These are phyloP conservation scores for Leptura quadrifasciata DNA, from an alignment of 2,888 invertebrate genomes.

Conservation along the genomic window DNA sequence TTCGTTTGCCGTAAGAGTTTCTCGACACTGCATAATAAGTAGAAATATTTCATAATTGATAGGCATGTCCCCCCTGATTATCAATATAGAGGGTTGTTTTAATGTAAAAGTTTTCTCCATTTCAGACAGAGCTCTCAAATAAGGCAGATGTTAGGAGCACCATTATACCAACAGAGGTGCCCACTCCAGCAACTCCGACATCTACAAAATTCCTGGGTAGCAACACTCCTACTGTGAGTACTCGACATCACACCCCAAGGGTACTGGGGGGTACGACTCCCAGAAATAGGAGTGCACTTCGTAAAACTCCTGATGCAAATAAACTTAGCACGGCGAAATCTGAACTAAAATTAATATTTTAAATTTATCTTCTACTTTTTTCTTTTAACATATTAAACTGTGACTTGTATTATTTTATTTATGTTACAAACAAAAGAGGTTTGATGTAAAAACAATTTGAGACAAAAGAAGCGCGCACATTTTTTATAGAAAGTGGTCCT, in stretches of 20 bases:
- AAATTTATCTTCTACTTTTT: neutral
- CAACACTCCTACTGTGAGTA: slow-evolving; percentile 23
- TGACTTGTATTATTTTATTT: too few species aligned
- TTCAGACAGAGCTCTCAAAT: slow-evolving; percentile 47
- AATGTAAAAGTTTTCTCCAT: neutral
- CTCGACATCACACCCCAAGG: slow-evolving; percentile 24
- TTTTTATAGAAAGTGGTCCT: too few species aligned
- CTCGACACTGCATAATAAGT: too few species aligned
- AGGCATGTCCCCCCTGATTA: too few species aligned
- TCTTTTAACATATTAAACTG: neutral
- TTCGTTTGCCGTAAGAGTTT: too few species aligned
- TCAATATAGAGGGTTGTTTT: too few species aligned
- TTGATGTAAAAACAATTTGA: too few species aligned
- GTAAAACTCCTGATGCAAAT: slow-evolving; percentile 22
- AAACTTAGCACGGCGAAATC: slow-evolving; percentile 42
- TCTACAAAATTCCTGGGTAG: neutral
- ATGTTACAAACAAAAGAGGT: too few species aligned
- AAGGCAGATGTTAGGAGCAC: slow-evolving; percentile 47
- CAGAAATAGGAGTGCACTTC: neutral
- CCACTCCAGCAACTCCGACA: slow-evolving; percentile 21
- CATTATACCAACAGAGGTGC: slow-evolving; percentile 39
- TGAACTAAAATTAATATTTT: slow-evolving; percentile 47
- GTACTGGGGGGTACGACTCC: slow-evolving; percentile 35
- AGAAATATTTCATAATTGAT: too few species aligned
- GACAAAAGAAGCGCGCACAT: too few species aligned